A percentile compares a stretch with the other conserved stretches of the same genome.
phyloP scores from a whole-genome alignment of 2,888 invertebrate genomes.

The Heliconius ismenius region DNA sequence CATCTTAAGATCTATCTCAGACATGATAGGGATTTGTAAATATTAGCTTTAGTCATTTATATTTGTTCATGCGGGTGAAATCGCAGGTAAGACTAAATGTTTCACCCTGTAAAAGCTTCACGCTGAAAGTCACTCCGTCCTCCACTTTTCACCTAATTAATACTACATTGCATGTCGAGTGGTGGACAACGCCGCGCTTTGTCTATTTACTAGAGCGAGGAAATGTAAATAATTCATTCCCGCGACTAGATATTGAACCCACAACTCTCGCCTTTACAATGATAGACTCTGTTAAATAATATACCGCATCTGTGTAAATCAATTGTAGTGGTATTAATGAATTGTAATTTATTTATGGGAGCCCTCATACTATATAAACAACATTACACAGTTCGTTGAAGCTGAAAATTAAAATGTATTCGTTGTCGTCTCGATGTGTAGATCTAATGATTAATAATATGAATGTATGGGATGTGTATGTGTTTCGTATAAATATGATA shows the following conservation, averaged over 20 bases:
- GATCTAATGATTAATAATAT: conserved; percentile 26
- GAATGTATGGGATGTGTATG: neutral
- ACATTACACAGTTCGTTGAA: conserved; percentile 66
- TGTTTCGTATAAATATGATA: neutral
- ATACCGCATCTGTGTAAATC: neutral
- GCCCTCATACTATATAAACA: conserved; percentile 63
- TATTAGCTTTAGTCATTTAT: no score
- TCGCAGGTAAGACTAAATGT: no score
- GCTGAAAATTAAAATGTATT: conserved; percentile 65
- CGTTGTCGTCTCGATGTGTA: conserved; percentile 38
- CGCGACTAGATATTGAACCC: no score
- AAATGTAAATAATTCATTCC: neutral
- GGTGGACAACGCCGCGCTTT: neutral
- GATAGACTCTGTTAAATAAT: neutral
- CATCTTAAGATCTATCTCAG: no score
- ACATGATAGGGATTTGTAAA: no score
- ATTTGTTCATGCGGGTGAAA: no score
- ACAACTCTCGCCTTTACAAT: neutral
- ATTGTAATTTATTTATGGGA: conserved; percentile 37
- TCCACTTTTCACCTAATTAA: no score
- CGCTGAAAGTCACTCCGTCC: no score
- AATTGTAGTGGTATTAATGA: conserved; percentile 2
- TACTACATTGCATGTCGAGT: neutral
- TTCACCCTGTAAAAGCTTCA: neutral
- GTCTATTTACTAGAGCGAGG: neutral